phyloP scores from a whole-genome alignment of 2,888 invertebrate genomes.

The Heterodera filipjevi region DNA sequence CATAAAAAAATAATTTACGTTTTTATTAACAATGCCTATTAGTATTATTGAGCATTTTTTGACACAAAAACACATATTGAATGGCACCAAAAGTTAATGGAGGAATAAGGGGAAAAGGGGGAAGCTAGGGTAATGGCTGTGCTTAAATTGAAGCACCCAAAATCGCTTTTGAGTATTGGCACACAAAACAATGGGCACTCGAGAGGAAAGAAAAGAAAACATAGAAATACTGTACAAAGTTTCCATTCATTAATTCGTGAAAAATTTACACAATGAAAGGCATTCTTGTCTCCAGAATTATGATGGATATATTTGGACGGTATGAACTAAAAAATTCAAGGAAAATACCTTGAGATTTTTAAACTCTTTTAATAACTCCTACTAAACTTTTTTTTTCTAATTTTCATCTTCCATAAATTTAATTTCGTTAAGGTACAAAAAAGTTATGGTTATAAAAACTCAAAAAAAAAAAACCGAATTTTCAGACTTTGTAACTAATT shows the following conservation, averaged over 20 bases:
- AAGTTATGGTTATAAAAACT: too few relatives aligned
- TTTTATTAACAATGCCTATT: too few relatives aligned
- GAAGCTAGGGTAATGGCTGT: neutral
- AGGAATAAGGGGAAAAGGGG: neutral
- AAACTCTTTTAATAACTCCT: too few relatives aligned
- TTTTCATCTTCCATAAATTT: too few relatives aligned
- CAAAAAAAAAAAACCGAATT: too few relatives aligned
- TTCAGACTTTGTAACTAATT: too few relatives aligned
- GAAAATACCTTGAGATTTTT: too few relatives aligned
- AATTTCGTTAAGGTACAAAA: too few relatives aligned
- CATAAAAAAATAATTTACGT: too few relatives aligned
- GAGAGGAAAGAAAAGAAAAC: neutral
- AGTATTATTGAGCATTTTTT: neutral
- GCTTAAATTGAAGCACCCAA: neutral
- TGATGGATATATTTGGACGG: too few relatives aligned
- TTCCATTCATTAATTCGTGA: neutral
- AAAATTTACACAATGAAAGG: neutral
- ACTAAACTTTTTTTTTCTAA: too few relatives aligned
- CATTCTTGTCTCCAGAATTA: neutral
- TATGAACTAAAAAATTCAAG: too few relatives aligned
- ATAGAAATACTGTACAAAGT: neutral
- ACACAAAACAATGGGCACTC: neutral
- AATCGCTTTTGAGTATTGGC: conserved; percentile 6
- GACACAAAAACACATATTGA: neutral
- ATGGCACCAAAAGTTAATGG: neutral